Evolutionary conservation across 2,113 vertebrate species (phyloP).

Genomic region (Myrmecobius fasciatus): DNA sequence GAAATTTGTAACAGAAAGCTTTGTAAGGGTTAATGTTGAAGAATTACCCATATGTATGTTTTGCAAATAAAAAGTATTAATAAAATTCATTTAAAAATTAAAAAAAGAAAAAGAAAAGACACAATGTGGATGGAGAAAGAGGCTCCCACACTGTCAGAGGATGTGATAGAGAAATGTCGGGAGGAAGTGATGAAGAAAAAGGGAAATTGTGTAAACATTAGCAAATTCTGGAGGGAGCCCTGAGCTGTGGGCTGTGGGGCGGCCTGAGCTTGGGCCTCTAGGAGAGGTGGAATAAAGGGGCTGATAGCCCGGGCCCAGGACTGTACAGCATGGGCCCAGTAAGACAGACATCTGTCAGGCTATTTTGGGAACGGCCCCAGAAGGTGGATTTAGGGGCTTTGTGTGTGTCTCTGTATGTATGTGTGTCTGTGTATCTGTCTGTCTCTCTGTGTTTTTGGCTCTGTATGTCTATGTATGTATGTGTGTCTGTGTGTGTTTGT

Average conservation of each 20-base stretch:
- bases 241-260: not conserved
- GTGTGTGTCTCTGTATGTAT: too few relatives aligned
- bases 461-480: too few relatives aligned
- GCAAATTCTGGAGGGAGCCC: rapidly evolving
- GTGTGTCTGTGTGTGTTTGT: too few relatives aligned
- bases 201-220: conserved; percentile 49
- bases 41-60: too few relatives aligned
- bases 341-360: not conserved
- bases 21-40: too few relatives aligned
- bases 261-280: not conserved
- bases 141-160: rapidly evolving
- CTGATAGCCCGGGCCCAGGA: not conserved
- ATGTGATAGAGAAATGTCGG: rapidly evolving
- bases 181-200: conserved; percentile 10
- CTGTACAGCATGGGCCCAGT: not conserved
- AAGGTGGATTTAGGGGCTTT: not conserved
- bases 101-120: too few relatives aligned
- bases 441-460: too few relatives aligned
- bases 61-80: too few relatives aligned
- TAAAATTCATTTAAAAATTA: too few relatives aligned
- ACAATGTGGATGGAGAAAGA: not conserved
- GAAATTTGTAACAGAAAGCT: too few relatives aligned
- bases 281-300: not conserved
- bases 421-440: too few relatives aligned
- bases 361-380: not conserved